Base-by-base conservation (phyloP, 2,888 invertebrate genomes). In the Pasiphila rectangulata region DNA sequence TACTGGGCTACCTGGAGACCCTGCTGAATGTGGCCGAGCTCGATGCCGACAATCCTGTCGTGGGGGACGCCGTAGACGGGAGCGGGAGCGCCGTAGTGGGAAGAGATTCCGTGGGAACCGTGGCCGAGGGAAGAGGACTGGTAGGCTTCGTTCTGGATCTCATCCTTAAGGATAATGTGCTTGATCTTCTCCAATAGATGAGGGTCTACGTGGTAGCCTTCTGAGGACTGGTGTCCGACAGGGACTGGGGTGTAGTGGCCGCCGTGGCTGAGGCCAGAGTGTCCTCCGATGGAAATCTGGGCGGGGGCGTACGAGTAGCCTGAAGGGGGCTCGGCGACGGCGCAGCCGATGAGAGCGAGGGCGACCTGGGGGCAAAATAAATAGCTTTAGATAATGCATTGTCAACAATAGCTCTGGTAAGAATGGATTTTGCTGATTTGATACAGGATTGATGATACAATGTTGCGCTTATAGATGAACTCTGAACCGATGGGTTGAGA, bases 1-100 rank as follows among this genome's bases (percentile, higher is more conserved):
- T 94, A 95, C 74, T 96, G 95, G 17, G 96, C 96, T 21, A 96
- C 95, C 78, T 96, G 95, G 79, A 96, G 93, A 56, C 94, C 95
- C 69, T 95, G 95, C 71, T 95, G 94, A 67, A 95, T 92, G 54
- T 94, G 94, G 69, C 95, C 96, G 50, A 96, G 91, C 79, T 95
- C 95, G 67, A 96, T 93, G 49, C 95, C 96, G 48, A 95, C 95
- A 53, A 96, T 93, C 57, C 93, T 91, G 36, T 91, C 89, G 0
- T 83, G 57, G 41, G 94, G 94, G 1, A 91, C 93, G 53, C 94
- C 94, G 77, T 94, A 94, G 29, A 90, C 89, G 3, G 93, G 90
- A 21, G 92, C 91, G 30, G 94, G 94, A 36, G 90, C 89, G 13
- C 94, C 94, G 76, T 94, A 94, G 48, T 91, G 85, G 25, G 93